phyloP scores from a whole-genome alignment of 2,797 vertebrate species.

The Macrochelys suwanniensis region DNA sequence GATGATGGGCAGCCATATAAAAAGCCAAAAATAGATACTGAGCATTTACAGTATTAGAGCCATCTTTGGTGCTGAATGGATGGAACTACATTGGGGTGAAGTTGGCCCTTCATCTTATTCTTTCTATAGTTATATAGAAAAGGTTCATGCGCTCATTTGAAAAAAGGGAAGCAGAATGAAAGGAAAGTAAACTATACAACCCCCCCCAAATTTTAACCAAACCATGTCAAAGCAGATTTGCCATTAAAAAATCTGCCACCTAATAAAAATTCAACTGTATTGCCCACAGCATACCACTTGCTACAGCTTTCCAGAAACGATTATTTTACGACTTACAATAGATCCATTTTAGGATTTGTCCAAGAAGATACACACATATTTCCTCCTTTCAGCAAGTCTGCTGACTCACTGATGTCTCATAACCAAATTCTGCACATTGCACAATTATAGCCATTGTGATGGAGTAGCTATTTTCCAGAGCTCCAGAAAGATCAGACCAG shows the following conservation, averaged over 20 bases:
- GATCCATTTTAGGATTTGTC: neutral
- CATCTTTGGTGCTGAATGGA: neutral
- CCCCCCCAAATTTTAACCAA: neutral
- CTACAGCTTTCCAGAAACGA: neutral
- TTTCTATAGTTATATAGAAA: neutral
- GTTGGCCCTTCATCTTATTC: neutral
- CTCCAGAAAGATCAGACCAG: neutral
- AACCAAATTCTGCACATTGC: neutral
- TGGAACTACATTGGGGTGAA: neutral
- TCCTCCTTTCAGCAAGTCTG: rapidly evolving
- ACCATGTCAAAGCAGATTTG: neutral
- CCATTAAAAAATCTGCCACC: neutral
- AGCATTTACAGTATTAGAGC: neutral
- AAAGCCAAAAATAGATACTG: neutral
- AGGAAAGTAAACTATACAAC: neutral
- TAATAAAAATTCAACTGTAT: neutral
- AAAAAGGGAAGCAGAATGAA: neutral
- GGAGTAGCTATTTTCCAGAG: neutral
- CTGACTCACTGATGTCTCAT: neutral
- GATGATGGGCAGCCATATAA: neutral
- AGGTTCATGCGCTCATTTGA: rapidly evolving
- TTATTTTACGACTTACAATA: neutral
- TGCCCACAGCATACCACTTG: neutral
- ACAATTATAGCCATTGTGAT: rapidly evolving
- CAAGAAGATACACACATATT: neutral